Evolutionary conservation across 2,113 vertebrate species (phyloP), one percentile per base, ranked within the genome.

Genomic region (Cathartes aura): DNA sequence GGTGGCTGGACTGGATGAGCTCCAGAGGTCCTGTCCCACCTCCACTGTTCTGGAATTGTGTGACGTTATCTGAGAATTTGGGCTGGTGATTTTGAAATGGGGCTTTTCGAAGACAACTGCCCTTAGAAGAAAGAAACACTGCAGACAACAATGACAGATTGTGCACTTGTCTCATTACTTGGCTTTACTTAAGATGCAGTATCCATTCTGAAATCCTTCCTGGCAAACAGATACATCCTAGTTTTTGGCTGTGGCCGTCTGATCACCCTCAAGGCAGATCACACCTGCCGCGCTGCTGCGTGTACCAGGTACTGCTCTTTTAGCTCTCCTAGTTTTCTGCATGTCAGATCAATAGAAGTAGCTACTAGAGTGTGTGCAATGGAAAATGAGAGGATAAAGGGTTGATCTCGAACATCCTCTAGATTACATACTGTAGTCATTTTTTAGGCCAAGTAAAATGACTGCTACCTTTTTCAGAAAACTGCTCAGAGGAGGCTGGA

Each of bases 211-310:
- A 92, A 95, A 95, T 85, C 55, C 90, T 82, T 96, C 47, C 66
- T 70, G 84, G 95, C 92, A 91, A 92, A 81, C 81, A 45, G 0
- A 1, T 43, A 50, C 40, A 62, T 84, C 90, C 93, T 87, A 89
- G 81, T 58, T 95, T 92, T 93, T 72, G 45, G 62, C 55, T 58
- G 42, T 81, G 73, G 74, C 75, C 7, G 9, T 50, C 93, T 95
- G 87, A 93, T 95, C 83, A 63, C 92, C 96, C 90, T 89, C 43
- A n/a, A 95, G 93, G 96, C 63, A 95, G 71, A 95, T 90, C 76
- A 52, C 83, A 96, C 82, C 82, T 97, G 95, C 92, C 32, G 5
- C 66, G 79, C 83, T 90, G 58, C 42, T 88, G 50, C 38, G 56
- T 72, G 29, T 82, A 83, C 32, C 43, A 91, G 70, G 43, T 87